These are phyloP conservation scores for Alligator sinensis DNA, from an alignment of 2,113 vertebrate species.

Conservation along the genomic window DNA sequence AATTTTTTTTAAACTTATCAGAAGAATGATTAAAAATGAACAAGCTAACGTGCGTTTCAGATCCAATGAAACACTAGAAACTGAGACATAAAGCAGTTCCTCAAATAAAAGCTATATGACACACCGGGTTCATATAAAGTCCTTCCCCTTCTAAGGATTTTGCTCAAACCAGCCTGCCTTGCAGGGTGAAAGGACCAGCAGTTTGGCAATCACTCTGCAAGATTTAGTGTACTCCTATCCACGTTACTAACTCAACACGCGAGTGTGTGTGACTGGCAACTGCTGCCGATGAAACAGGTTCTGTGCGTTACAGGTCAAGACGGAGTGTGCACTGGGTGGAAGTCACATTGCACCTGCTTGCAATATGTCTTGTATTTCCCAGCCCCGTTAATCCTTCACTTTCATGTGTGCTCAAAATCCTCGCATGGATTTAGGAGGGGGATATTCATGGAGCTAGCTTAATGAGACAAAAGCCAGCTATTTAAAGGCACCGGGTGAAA, in stretches of 20 bases:
- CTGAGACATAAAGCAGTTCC: not conserved
- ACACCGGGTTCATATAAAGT: rapidly evolving
- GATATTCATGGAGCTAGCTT: not conserved
- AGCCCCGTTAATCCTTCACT: not conserved
- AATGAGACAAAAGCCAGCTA: not conserved
- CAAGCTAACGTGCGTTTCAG: not conserved
- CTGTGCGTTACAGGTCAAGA: not conserved
- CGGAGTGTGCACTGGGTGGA: rapidly evolving
- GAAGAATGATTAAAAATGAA: rapidly evolving
- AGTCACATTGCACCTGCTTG: not conserved
- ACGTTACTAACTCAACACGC: not conserved
- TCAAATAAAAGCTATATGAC: not conserved
- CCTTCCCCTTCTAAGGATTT: too few species aligned
- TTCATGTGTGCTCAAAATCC: not conserved
- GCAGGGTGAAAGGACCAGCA: not conserved
- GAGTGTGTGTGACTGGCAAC: not conserved
- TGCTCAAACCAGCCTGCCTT: not conserved
- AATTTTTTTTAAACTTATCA: not conserved
- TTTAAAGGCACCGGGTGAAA: not conserved
- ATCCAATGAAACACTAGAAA: not conserved
- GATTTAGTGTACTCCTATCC: rapidly evolving
- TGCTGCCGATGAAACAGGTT: not conserved
- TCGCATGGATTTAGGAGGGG: not conserved
- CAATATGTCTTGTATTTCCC: rapidly evolving
- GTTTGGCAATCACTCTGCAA: rapidly evolving